phyloP scores from a whole-genome alignment of 2,797 vertebrate species.

The Cercopithecus hamlyni region DNA sequence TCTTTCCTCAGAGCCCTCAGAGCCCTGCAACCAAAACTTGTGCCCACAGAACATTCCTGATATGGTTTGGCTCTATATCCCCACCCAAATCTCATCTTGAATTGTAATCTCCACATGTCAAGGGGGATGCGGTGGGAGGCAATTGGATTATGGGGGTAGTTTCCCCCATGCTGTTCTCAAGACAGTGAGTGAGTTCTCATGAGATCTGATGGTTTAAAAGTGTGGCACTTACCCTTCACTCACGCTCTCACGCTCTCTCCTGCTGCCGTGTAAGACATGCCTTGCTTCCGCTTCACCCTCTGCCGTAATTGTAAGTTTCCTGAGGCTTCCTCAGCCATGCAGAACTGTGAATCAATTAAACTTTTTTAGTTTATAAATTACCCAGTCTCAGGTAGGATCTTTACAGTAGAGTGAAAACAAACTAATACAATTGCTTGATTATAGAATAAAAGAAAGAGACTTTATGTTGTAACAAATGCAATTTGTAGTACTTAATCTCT shows the following conservation, averaged over 20 bases:
- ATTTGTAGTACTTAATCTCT: slow-evolving; percentile 5
- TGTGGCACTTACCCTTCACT: background rate
- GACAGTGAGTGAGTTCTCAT: background rate
- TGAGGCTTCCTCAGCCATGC: background rate
- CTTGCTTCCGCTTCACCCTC: background rate
- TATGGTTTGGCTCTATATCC: background rate
- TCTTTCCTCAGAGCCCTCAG: background rate
- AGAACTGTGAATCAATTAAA: background rate
- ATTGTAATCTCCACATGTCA: background rate
- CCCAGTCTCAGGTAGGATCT: background rate
- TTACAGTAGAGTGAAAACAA: no score
- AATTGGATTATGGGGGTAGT: background rate
- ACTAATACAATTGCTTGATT: background rate
- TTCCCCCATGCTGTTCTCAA: background rate
- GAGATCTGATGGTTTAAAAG: background rate
- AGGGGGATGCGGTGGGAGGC: background rate
- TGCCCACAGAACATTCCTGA: background rate
- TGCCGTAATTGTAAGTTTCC: background rate
- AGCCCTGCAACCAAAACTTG: background rate
- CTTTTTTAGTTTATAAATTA: background rate
- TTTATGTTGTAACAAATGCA: background rate
- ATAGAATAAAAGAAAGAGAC: background rate
- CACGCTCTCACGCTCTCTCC: background rate
- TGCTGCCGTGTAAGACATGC: background rate
- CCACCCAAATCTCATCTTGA: background rate